These are phyloP conservation scores for Pachyseris speciosa DNA, from an alignment of 64 coral and sea anemone genomes.

Conservation along the genomic window DNA sequence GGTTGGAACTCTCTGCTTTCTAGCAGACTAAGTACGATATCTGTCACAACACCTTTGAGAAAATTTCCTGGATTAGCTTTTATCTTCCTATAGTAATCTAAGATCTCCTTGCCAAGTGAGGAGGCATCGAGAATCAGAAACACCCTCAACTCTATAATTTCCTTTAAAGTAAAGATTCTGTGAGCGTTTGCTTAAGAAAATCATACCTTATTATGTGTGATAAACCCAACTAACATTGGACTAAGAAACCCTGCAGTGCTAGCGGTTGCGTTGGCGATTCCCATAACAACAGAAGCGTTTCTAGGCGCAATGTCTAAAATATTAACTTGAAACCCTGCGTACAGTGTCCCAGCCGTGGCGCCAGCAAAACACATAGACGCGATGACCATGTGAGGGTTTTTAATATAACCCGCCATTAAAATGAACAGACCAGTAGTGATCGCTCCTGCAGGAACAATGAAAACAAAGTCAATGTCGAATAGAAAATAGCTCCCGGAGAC, in stretches of 20 bases:
- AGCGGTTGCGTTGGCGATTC: slow-evolving; percentile 79
- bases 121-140: no score
- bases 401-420: slow-evolving; percentile 74
- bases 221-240: slow-evolving; percentile 91
- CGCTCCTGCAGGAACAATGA: neutral
- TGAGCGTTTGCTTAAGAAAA: no score
- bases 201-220: slow-evolving; percentile 76
- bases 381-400: slow-evolving; percentile 37
- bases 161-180: neutral
- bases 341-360: slow-evolving; percentile 54
- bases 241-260: slow-evolving; percentile 80
- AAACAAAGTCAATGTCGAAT: no score
- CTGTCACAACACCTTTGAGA: no score
- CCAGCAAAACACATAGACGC: slow-evolving; percentile 71
- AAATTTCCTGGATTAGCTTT: no score
- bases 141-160: no score
- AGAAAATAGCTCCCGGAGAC: no score
- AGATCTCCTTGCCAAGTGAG: no score
- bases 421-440: slow-evolving; percentile 71
- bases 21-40: no score
- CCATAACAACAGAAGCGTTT: slow-evolving; percentile 86
- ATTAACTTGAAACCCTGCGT: slow-evolving; percentile 96
- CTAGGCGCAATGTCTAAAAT: slow-evolving; percentile 89
- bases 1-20: no score
- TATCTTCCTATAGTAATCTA: no score